These are phyloP conservation scores for Rhagonycha lutea DNA, from an alignment of 2,888 invertebrate species.

Conservation along the genomic window DNA sequence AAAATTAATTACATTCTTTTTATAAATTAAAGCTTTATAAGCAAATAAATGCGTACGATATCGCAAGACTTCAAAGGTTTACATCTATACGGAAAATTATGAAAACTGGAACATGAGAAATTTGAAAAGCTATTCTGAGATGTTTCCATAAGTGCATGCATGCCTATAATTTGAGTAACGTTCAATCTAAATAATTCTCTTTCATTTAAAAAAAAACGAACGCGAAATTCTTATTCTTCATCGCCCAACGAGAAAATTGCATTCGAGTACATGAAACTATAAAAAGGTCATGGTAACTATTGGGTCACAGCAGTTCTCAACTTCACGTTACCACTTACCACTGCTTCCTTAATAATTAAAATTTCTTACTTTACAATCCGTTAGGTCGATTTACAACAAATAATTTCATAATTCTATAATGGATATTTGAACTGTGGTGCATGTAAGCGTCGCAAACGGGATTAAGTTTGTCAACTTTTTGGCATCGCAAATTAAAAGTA, in stretches of 20 bases:
- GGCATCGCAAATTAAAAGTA: too few relatives aligned
- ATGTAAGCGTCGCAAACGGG: too few relatives aligned
- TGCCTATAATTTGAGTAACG: background rate
- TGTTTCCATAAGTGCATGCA: background rate
- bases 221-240: background rate
- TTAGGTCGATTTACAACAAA: background rate
- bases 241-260: background rate
- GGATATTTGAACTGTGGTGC: too few relatives aligned
- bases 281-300: background rate
- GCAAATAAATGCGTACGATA: background rate
- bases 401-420: too few relatives aligned
- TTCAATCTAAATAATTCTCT: background rate
- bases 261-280: background rate
- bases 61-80: background rate
- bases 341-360: background rate
- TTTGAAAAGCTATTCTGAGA: background rate
- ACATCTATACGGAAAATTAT: background rate
- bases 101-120: background rate
- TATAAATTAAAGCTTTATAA: background rate
- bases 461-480: too few relatives aligned
- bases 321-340: background rate
- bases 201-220: background rate
- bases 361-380: background rate
- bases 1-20: background rate
- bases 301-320: background rate